phyloP scores from a whole-genome alignment of 2,797 vertebrate species.

The Enteromius paludinosus region DNA sequence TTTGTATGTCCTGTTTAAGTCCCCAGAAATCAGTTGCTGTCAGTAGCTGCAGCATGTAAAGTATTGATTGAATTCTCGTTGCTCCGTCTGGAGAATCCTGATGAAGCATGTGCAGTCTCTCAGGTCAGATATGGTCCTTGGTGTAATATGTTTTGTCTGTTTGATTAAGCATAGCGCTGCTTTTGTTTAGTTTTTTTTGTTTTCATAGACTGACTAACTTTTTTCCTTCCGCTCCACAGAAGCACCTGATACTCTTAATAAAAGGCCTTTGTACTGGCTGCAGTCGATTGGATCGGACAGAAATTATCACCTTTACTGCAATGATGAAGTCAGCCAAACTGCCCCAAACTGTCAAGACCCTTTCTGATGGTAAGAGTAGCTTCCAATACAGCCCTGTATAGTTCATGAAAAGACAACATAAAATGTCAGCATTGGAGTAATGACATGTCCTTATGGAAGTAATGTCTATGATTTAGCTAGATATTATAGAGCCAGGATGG shows the following conservation, averaged over 20 bases:
- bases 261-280: slow-evolving; percentile 97
- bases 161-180: not conserved
- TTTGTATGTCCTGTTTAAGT: slow-evolving; percentile 76
- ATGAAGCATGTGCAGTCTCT: slow-evolving; percentile 98
- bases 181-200: no score
- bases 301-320: slow-evolving; percentile 98
- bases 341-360: slow-evolving; percentile 96
- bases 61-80: slow-evolving; percentile 97
- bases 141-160: not conserved
- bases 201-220: not conserved
- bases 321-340: slow-evolving; percentile 99
- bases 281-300: slow-evolving; percentile 96
- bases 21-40: slow-evolving; percentile 95
- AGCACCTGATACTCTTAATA: slow-evolving; percentile 97
- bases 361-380: slow-evolving; percentile 90
- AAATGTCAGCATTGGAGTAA: not conserved
- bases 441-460: slow-evolving; percentile 2
- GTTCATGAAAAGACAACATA: not conserved
- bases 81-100: slow-evolving; percentile 94
- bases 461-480: slow-evolving; percentile 7
- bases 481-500: not conserved
- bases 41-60: slow-evolving; percentile 96
- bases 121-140: slow-evolving; percentile 83
- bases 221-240: slow-evolving; percentile 74
- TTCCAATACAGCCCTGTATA: not conserved